Percentiles rank a stretch among this genome's conserved stretches.
Conservation (phyloP, 2,888 invertebrate genomes). For the Noctua janthina region DNA sequence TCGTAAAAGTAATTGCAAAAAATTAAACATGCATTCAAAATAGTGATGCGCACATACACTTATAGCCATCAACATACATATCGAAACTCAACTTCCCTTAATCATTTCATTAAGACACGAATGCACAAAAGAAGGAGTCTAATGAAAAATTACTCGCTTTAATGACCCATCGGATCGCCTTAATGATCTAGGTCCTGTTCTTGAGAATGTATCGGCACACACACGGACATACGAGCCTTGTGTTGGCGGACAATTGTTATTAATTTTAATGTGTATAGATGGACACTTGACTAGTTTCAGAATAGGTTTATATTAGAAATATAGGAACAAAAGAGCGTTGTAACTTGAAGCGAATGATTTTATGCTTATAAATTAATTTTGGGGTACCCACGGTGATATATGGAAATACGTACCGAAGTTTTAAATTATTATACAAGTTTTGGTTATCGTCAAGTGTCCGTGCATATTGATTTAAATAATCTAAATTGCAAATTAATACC, state of each 20-base stretch:
- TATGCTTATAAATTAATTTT: background rate
- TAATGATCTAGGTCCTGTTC: constrained; percentile 82
- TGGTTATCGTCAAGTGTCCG: constrained; percentile 4
- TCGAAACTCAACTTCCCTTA: constrained; percentile 78
- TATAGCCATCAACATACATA: constrained; percentile 46
- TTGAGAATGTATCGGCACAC: constrained; percentile 61
- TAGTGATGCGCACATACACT: constrained; percentile 50
- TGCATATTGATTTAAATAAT: constrained; percentile 34
- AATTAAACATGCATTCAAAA: constrained; percentile 3
- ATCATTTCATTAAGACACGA: constrained; percentile 83
- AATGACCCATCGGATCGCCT: constrained; percentile 80
- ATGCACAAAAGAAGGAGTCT: constrained; percentile 78
- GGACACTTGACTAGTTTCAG: constrained; percentile 16
- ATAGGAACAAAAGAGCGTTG: constrained; percentile 13
- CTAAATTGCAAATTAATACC: constrained; percentile 42
- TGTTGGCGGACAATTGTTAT: constrained; percentile 52
- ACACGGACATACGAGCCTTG: constrained; percentile 14
- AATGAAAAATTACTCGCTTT: constrained; percentile 84
- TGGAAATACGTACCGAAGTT: background rate
- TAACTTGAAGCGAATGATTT: background rate
- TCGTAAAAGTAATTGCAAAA: background rate
- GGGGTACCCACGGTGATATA: background rate
- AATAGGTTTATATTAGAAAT: background rate
- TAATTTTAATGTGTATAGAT: constrained; percentile 49
- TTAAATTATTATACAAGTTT: constrained; percentile 6